Base-by-base conservation (phyloP, 2,113 vertebrate species). In the Scatophagus argus region DNA sequence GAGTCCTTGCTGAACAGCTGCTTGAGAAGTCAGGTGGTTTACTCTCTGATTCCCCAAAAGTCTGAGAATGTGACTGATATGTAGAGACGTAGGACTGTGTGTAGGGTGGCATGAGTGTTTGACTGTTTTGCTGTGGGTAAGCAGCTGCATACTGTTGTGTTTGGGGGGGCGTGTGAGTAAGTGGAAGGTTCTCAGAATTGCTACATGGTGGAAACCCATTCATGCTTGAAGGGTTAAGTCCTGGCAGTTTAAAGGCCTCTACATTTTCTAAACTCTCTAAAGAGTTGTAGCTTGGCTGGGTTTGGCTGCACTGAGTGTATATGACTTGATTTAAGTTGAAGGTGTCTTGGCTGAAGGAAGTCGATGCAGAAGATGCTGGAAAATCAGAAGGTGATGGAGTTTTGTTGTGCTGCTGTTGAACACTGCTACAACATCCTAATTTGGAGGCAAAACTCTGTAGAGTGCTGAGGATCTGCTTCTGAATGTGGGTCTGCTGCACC, bases 391-490 rank as follows among this genome's bases (percentile, higher is more conserved):
- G 93, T 6, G 93, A 86, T 17, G 81, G 87, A 6, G 91, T 89
- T 87, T 90, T 92, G 81, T 41, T 82, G 62, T 84, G 0, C 41
- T 85, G 88, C 17, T 87, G 88, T 1, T 77, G 88, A 31, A 83
- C 71, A 75, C 78, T 71, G 60, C 84, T 79, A 81, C 91, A 88
- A 2, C 72, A 71, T 38, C 77, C 87, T 9, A 93, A 16, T 0
- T 93, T 94, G 65, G 93, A 87, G 51, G 93, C 83, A 1, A 96
- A 83, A 75, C 85, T 93, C 89, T 96, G 96, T 32, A 97, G 92
- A 0, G 92, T 94, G 89, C 90, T 82, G 66, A 97, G 93, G 80
- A 96, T 93, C 88, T 97, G 95, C 70, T 94, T 96, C 89, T 96
- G 96, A 80, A 96, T 90, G 43, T 91, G 92, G 3, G 96, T 96